Percentiles rank a stretch among this genome's conserved stretches.
phyloP scores from a whole-genome alignment of 1,140 invertebrate species.

The Brachionus sp. region DNA sequence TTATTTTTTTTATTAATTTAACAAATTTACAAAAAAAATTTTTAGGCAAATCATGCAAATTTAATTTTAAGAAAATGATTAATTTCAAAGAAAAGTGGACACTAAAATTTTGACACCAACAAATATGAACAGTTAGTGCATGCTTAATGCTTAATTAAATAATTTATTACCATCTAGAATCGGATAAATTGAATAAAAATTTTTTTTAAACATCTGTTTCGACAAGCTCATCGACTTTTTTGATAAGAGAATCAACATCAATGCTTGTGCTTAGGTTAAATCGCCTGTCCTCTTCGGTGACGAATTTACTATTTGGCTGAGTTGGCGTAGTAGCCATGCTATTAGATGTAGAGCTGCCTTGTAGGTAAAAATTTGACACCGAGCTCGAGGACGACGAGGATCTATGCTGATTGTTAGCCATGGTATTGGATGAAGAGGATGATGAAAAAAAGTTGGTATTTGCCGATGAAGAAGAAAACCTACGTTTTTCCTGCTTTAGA shows the following conservation, averaged over 20 bases:
- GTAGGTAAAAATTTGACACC: not conserved
- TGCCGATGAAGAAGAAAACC: not conserved
- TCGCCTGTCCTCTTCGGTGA: slow-evolving; percentile 5
- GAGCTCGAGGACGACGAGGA: not conserved
- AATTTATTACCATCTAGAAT: not conserved
- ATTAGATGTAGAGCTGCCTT: not conserved
- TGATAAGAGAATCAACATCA: slow-evolving; percentile 10
- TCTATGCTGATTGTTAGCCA: not conserved
- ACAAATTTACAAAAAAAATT: no score
- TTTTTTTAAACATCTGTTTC: slow-evolving; percentile 22
- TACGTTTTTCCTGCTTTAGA: not conserved
- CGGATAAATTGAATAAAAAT: not conserved
- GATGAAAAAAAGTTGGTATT: not conserved
- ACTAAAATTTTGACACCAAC: not conserved
- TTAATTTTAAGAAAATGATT: not conserved
- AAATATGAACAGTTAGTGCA: not conserved
- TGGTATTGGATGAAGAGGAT: not conserved
- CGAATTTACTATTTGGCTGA: not conserved
- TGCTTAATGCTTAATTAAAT: not conserved
- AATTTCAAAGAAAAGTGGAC: not conserved
- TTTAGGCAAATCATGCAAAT: no score
- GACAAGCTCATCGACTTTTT: slow-evolving; percentile 20
- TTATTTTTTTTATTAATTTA: no score
- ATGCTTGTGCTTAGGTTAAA: not conserved
- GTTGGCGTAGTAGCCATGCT: slow-evolving; percentile 9